Evolutionary conservation across 2,888 invertebrate species (phyloP).

Genomic region (Epistrophe eligans): DNA sequence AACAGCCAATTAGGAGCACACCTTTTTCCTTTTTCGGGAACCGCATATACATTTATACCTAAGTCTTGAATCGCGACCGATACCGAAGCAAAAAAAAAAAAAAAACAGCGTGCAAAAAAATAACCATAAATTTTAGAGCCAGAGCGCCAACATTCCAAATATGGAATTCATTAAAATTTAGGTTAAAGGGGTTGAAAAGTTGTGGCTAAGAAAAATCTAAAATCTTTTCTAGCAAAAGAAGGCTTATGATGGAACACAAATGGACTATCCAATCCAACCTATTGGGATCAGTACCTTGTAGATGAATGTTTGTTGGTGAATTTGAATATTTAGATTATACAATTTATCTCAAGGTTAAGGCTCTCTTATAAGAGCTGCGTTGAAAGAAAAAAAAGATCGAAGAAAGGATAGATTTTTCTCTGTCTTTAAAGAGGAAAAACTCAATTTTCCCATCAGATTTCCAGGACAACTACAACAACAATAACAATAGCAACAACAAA

Average conservation of each 20-base stretch:
- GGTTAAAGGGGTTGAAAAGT: constrained; percentile 56
- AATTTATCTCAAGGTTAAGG: constrained; percentile 10
- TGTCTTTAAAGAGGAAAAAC: constrained; percentile 9
- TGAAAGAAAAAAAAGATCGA: constrained; percentile 5
- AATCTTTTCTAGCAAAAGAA: constrained; percentile 7
- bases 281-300: neutral
- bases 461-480: neutral
- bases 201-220: neutral
- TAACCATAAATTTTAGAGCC: constrained; percentile 60
- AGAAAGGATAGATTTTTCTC: constrained; percentile 37
- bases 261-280: neutral
- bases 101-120: constrained; percentile 5
- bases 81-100: neutral
- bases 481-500: neutral
- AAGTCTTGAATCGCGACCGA: constrained; percentile 8
- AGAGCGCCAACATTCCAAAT: constrained; percentile 47
- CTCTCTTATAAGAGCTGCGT: neutral
- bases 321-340: constrained; percentile 71
- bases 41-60: constrained; percentile 3
- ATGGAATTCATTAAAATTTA: constrained; percentile 74
- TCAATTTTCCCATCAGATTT: constrained; percentile 15
- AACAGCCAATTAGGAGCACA: constrained; percentile 75
- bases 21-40: constrained; percentile 70
- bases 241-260: neutral
- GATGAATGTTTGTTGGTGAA: constrained; percentile 42